Evolutionary conservation across 2,888 invertebrate species (phyloP), one percentile per base, ranked within the genome.

Genomic region (Automeris io): DNA sequence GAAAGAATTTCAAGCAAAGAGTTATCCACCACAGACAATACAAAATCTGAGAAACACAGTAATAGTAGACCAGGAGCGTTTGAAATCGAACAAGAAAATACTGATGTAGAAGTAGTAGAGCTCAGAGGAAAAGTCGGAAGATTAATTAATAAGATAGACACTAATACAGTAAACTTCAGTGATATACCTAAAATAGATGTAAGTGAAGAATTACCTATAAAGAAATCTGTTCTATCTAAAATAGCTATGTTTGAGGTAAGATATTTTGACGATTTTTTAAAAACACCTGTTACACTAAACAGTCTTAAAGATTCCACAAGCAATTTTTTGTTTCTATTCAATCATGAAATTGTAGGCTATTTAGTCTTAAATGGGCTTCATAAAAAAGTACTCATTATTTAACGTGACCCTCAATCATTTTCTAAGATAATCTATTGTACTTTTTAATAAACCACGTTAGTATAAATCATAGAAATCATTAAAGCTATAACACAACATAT

Each of bases 171-270:
- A 7, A 36, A 32, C n/a, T 42, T 46, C 19, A 33, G 45, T 9
- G 43, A 42, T 18, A 42, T 47, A 13, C 45, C 41, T 5, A 59
- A 61, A 35, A 51, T 51, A 5, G 55, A 61, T 16, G 29, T 41
- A 1, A 40, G 40, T 2, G 53, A 61, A 5, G 63, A 67, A 8
- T 34, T 69, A 7, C 70, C 69, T 1, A 70, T 60, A 40, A 67
- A 69, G 25, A 70, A 63, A 31, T 66, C 72, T 0, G 67, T 85
- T 1, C 42, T 72, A 16, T 71, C 80, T 0, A 82, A 73, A 56
- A 76, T 85, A 32, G 79, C 82, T 19, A 58, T 82, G 53, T 85
- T 82, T 59, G 83, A 85, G 66, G 83, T 79, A 64, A 73, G 55
- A 47, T 24, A 2, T 24, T 18, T 6, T n/a, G n/a, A n/a, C n/a